Percentiles rank a stretch among this genome's conserved stretches.
Conservation (phyloP, 2,113 vertebrate species). For the Pagrus major region DNA sequence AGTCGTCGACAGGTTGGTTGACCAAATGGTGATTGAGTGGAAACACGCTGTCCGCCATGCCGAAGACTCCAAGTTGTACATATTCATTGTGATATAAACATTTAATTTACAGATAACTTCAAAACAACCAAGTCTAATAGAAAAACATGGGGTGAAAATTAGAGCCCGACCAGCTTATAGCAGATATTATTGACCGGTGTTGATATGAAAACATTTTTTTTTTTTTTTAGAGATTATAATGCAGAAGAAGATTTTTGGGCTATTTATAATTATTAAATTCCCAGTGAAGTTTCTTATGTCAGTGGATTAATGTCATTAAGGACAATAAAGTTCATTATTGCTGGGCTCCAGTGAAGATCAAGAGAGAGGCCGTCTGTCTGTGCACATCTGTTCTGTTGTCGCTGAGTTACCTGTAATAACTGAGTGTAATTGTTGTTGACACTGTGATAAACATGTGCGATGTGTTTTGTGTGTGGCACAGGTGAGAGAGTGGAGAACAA, state of each 20-base stretch:
- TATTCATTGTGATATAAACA: background rate
- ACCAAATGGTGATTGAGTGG: background rate
- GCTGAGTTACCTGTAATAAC: too few species aligned
- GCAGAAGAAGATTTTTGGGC: too few species aligned
- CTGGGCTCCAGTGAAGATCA: background rate
- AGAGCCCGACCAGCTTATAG: too few species aligned
- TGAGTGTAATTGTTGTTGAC: too few species aligned
- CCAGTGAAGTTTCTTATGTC: too few species aligned
- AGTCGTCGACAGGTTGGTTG: background rate
- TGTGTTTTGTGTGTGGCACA: slow-evolving; percentile 61
- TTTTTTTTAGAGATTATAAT: too few species aligned
- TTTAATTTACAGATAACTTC: background rate
- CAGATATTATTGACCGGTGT: too few species aligned
- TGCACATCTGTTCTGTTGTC: background rate
- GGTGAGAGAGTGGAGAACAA: slow-evolving; percentile 98
- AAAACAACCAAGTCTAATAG: background rate
- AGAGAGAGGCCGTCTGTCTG: background rate
- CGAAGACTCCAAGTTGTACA: background rate
- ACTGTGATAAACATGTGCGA: background rate
- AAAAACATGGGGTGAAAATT: background rate
- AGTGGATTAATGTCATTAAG: too few species aligned
- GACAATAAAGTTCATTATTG: too few species aligned
- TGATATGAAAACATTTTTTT: too few species aligned
- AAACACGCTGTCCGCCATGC: background rate
- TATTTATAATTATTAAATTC: too few species aligned